Percentiles rank a stretch among this genome's conserved stretches.
phyloP scores from a whole-genome alignment of 2,888 invertebrate species.

The Bimastos eiseni region DNA sequence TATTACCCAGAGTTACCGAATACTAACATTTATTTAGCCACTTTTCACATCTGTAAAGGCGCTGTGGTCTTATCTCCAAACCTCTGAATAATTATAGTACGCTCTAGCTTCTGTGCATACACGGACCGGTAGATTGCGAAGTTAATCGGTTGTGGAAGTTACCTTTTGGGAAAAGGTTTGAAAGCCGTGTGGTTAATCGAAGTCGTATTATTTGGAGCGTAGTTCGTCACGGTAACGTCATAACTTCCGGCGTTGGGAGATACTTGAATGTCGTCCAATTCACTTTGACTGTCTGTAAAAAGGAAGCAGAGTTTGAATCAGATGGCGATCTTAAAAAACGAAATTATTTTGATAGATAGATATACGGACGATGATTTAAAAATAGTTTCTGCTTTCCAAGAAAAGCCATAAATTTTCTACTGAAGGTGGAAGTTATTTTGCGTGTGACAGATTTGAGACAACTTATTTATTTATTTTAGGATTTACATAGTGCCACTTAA shows the following conservation, averaged over 20 bases:
- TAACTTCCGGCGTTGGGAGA: neutral
- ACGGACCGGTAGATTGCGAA: too few species aligned
- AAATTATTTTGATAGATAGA: neutral
- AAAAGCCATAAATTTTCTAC: neutral
- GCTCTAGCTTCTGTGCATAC: too few species aligned
- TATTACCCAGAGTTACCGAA: too few species aligned
- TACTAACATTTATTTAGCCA: too few species aligned
- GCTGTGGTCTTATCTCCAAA: too few species aligned
- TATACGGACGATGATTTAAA: neutral
- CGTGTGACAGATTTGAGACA: too few species aligned
- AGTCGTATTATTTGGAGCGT: neutral
- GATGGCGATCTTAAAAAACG: neutral
- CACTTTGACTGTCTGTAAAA: constrained; percentile 13
- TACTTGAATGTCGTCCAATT: neutral
- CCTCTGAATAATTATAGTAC: too few species aligned
- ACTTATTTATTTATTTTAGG: too few species aligned
- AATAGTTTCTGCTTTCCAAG: neutral
- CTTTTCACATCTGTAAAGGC: too few species aligned
- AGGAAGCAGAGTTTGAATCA: too few species aligned
- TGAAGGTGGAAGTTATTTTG: neutral
- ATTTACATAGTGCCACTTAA: too few species aligned
- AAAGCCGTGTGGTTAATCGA: constrained; percentile 8
- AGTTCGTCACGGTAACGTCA: constrained; percentile 6
- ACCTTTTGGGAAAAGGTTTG: constrained; percentile 21
- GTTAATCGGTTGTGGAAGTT: neutral